Conservation (phyloP, 2,888 invertebrate species). For the Chelonus formosanus region DNA sequence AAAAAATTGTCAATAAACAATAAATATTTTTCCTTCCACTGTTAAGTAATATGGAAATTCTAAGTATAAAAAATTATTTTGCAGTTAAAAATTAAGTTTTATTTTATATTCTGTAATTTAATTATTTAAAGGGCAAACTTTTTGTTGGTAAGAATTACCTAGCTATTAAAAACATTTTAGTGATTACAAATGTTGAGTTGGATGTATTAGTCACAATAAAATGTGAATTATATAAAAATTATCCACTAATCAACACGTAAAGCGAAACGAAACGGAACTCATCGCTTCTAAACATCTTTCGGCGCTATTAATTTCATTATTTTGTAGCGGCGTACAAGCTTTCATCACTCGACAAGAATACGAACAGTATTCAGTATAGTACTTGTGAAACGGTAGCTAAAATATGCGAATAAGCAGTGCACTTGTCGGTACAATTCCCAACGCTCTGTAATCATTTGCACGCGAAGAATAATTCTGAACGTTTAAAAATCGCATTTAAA, state of each 20-base stretch:
- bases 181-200: not conserved
- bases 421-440: constrained; percentile 15
- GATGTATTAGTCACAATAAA: not conserved
- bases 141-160: too few relatives aligned
- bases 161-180: too few relatives aligned
- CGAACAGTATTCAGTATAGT: not conserved
- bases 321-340: constrained; percentile 22
- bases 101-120: too few relatives aligned
- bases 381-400: constrained; percentile 24
- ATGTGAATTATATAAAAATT: not conserved
- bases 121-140: too few relatives aligned
- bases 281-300: constrained; percentile 11
- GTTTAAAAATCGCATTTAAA: constrained; percentile 18
- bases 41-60: too few relatives aligned
- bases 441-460: constrained; percentile 40
- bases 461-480: constrained; percentile 35
- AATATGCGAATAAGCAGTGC: constrained; percentile 17
- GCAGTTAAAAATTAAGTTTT: too few relatives aligned
- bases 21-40: too few relatives aligned
- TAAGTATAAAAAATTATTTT: too few relatives aligned
- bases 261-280: constrained; percentile 20
- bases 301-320: constrained; percentile 31
- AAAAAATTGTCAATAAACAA: too few relatives aligned
- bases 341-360: constrained; percentile 23
- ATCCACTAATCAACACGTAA: constrained; percentile 13